These are phyloP conservation scores for Lottia gigantea DNA, from an alignment of 2,888 invertebrate genomes.

Conservation along the genomic window DNA sequence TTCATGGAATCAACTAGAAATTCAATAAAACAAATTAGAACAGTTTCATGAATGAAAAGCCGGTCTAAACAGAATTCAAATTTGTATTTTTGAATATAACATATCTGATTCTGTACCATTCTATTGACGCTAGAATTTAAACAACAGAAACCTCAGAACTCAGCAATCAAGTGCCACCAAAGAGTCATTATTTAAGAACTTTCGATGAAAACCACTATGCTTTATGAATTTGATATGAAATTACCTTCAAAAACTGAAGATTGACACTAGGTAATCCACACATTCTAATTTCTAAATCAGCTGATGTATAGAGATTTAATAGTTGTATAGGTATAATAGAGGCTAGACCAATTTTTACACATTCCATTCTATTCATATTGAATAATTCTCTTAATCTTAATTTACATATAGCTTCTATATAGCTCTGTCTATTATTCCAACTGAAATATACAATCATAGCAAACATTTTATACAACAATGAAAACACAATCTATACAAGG, in stretches of 20 bases:
- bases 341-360: constrained; percentile 57
- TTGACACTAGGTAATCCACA: constrained; percentile 64
- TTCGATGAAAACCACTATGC: too few relatives aligned
- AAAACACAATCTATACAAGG: not conserved
- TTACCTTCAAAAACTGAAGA: constrained; percentile 65
- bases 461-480: not conserved
- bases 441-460: constrained; percentile 35
- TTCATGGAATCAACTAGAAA: too few relatives aligned
- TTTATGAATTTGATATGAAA: too few relatives aligned
- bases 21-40: too few relatives aligned
- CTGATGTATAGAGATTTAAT: constrained; percentile 55
- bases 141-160: too few relatives aligned
- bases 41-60: too few relatives aligned
- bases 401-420: constrained; percentile 56
- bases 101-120: too few relatives aligned
- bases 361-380: constrained; percentile 46
- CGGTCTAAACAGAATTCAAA: too few relatives aligned
- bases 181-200: too few relatives aligned
- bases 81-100: too few relatives aligned
- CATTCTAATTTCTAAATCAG: constrained; percentile 60
- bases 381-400: constrained; percentile 55
- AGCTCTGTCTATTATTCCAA: constrained; percentile 63
- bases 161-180: too few relatives aligned
- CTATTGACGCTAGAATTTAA: too few relatives aligned
- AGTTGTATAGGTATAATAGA: constrained; percentile 63